Conservation (phyloP, 64 coral and sea anemone species). For the Actinia equina region DNA sequence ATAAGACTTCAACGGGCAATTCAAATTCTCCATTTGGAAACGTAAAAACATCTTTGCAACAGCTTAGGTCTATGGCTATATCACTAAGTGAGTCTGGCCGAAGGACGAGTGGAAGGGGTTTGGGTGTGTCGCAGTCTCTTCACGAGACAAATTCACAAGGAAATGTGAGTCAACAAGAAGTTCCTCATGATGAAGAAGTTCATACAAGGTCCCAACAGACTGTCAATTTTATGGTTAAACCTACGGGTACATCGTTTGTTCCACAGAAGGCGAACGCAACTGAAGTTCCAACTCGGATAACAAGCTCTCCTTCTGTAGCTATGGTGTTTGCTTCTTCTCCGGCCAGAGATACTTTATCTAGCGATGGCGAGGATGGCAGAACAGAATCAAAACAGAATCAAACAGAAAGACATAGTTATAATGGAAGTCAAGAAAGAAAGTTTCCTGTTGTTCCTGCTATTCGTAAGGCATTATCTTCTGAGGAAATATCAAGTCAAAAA, state of each 20-base stretch:
- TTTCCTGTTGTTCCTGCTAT: not conserved
- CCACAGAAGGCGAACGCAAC: not conserved
- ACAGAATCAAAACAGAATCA: not conserved
- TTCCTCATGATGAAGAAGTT: not conserved
- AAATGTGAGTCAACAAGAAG: not conserved
- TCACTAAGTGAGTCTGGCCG: not conserved
- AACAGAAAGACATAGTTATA: not conserved
- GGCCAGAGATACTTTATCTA: not conserved
- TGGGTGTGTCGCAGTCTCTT: not conserved
- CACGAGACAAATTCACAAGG: not conserved
- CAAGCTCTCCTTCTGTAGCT: constrained; percentile 2
- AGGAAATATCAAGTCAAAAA: not conserved
- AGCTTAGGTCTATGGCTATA: constrained; percentile 1
- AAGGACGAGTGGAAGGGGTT: not conserved
- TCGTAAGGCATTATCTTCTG: not conserved
- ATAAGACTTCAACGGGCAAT: not conserved
- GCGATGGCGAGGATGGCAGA: not conserved
- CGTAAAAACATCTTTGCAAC: not conserved
- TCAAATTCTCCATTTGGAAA: not conserved
- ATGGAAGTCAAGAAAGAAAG: not conserved
- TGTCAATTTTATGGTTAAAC: constrained; percentile 1
- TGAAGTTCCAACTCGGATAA: not conserved
- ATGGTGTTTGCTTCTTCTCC: constrained; percentile 5
- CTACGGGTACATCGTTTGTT: not conserved
- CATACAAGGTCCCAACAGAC: not conserved